phyloP scores from a whole-genome alignment of 2,888 invertebrate genomes.

The Hemaris fuciformis region DNA sequence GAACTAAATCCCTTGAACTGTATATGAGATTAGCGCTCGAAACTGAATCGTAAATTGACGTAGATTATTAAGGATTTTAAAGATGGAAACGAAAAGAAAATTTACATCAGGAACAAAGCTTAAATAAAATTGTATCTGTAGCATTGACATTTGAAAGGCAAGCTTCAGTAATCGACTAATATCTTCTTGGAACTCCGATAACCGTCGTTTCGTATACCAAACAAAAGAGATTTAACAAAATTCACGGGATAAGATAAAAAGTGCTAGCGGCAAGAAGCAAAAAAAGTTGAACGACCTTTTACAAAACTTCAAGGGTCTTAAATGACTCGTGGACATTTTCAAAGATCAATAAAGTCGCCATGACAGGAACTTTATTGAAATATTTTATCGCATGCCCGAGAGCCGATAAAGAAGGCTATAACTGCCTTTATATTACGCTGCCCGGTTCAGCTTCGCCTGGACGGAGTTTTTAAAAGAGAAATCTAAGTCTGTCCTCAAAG shows the following conservation, averaged over 20 bases:
- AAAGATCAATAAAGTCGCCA: neutral
- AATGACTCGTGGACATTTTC: neutral
- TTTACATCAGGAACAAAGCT: neutral
- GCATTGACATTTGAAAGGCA: neutral
- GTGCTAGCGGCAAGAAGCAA: neutral
- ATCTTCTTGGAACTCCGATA: neutral
- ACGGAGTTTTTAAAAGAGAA: too few species aligned
- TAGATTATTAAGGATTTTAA: too few species aligned
- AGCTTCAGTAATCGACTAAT: neutral
- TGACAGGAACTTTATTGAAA: neutral
- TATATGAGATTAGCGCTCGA: too few species aligned
- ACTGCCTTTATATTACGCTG: neutral
- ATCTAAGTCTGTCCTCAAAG: too few species aligned
- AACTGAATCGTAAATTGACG: too few species aligned
- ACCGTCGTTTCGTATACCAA: neutral
- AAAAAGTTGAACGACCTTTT: neutral
- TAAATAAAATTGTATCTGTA: neutral
- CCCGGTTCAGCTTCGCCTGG: too few species aligned
- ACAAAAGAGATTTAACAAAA: slow-evolving; percentile 3
- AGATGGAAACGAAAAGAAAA: too few species aligned
- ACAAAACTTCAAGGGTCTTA: neutral
- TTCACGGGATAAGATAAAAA: neutral
- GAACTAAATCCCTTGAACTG: too few species aligned
- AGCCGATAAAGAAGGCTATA: neutral
- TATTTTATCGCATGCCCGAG: neutral